A percentile compares a stretch with the other conserved stretches of the same genome.
These are phyloP conservation scores for Plectrocnemia conspersa DNA, from an alignment of 1,140 invertebrate genomes.

Conservation along the genomic window DNA sequence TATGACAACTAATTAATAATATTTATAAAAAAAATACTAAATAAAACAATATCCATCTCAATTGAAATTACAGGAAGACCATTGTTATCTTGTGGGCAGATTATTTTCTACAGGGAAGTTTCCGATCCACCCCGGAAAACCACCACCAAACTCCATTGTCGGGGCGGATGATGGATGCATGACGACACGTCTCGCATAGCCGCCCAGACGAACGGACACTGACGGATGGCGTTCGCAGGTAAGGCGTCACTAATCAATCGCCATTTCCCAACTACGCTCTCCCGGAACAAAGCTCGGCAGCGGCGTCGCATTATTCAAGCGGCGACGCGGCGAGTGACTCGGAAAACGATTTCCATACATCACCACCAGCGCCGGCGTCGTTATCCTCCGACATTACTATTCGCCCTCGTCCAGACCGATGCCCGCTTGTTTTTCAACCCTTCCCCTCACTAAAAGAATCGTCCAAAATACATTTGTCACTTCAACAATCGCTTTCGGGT, in stretches of 20 bases:
- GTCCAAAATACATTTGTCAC: too few relatives aligned
- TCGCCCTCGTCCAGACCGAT: background rate
- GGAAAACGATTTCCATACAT: conserved; percentile 11
- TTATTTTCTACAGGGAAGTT: too few relatives aligned
- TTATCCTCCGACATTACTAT: background rate
- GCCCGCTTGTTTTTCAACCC: conserved; percentile 1
- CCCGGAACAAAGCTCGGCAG: background rate
- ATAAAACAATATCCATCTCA: too few relatives aligned
- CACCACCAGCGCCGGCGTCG: background rate
- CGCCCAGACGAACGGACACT: conserved; percentile 4
- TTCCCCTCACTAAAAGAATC: too few relatives aligned
- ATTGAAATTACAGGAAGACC: too few relatives aligned
- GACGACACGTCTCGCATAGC: background rate
- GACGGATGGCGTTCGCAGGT: conserved; percentile 11
- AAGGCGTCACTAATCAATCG: conserved; percentile 17
- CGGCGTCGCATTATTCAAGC: conserved; percentile 3
- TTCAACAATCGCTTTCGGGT: too few relatives aligned
- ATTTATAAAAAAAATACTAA: too few relatives aligned
- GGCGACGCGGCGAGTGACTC: background rate
- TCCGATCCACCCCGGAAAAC: too few relatives aligned
- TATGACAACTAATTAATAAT: too few relatives aligned
- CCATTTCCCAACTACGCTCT: conserved; percentile 1
- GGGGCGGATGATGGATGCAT: background rate
- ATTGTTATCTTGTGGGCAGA: too few relatives aligned
- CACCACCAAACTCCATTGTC: too few relatives aligned